These are phyloP conservation scores for Drosophila pandora DNA, from an alignment of 1,140 invertebrate genomes.

Conservation along the genomic window DNA sequence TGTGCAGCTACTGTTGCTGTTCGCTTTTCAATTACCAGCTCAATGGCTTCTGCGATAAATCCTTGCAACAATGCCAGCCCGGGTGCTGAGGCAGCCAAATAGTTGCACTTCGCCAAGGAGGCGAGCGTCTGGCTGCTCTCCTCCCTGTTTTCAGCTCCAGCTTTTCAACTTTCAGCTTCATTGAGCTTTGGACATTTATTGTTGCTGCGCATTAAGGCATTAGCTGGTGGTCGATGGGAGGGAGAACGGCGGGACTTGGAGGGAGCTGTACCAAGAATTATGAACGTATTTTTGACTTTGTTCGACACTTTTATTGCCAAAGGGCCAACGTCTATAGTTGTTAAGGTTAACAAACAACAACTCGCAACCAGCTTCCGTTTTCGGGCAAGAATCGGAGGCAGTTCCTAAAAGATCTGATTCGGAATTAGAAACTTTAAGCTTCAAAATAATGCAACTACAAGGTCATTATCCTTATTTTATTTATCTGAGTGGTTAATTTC, in stretches of 20 bases:
- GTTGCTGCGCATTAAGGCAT: slow-evolving; percentile 64
- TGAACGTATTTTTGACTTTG: slow-evolving; percentile 54
- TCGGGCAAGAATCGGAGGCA: slow-evolving; percentile 2
- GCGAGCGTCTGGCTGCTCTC: slow-evolving; percentile 23
- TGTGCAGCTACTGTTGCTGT: slow-evolving; percentile 23
- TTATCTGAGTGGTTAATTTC: slow-evolving; percentile 47
- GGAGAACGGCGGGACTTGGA: background rate
- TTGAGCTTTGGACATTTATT: slow-evolving; percentile 75
- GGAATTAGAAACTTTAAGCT: too few relatives aligned
- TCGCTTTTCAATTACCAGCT: slow-evolving; percentile 67
- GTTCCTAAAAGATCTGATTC: background rate
- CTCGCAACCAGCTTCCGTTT: slow-evolving; percentile 25
- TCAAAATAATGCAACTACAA: too few relatives aligned
- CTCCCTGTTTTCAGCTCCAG: slow-evolving; percentile 12
- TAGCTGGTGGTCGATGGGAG: slow-evolving; percentile 30
- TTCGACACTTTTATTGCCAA: slow-evolving; percentile 70
- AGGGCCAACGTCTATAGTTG: slow-evolving; percentile 21
- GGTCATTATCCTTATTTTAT: slow-evolving; percentile 19
- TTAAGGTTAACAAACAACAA: slow-evolving; percentile 63
- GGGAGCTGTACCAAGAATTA: slow-evolving; percentile 42
- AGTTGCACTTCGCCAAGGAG: slow-evolving; percentile 52
- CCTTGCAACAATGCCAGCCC: slow-evolving; percentile 24
- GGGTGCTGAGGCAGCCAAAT: slow-evolving; percentile 46
- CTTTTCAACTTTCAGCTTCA: slow-evolving; percentile 60
- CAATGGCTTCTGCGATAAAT: slow-evolving; percentile 43